A percentile compares a stretch with the other conserved stretches of the same genome.
Evolutionary conservation across 2,888 invertebrate species (phyloP).

Genomic region (Scelioninae gen. 2): DNA sequence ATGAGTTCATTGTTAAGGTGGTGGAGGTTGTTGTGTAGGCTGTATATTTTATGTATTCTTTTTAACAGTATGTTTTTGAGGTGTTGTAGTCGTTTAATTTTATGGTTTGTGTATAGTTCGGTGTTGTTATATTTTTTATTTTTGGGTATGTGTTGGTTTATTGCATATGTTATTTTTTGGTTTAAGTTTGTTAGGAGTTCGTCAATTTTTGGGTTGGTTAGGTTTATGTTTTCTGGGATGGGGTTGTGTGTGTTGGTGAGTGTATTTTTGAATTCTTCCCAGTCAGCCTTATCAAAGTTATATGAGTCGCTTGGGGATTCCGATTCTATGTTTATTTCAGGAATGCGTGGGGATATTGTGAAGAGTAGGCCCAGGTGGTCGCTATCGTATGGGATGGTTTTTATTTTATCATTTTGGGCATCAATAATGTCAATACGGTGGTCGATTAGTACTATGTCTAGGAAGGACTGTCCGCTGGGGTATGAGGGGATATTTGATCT

Average conservation of each 20-base stretch:
- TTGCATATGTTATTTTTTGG: too few relatives aligned
- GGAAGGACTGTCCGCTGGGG: slow-evolving; percentile 28
- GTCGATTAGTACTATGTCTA: slow-evolving; percentile 31
- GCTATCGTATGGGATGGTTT: slow-evolving; percentile 40
- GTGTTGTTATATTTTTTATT: too few relatives aligned
- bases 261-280: background rate
- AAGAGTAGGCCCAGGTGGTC: too few relatives aligned
- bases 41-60: too few relatives aligned
- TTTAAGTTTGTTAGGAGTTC: background rate
- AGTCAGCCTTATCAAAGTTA: background rate
- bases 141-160: too few relatives aligned
- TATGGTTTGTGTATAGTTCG: too few relatives aligned
- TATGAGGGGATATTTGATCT: slow-evolving; percentile 12
- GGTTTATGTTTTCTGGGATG: background rate
- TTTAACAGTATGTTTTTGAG: too few relatives aligned
- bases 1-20: too few relatives aligned
- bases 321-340: too few relatives aligned
- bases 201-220: background rate
- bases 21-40: too few relatives aligned
- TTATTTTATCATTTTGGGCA: slow-evolving; percentile 5
- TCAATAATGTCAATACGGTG: background rate
- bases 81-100: background rate
- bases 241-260: background rate
- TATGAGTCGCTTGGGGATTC: background rate
- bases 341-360: too few relatives aligned